Conservation (phyloP, 2,797 vertebrate species). For the Sphenodon punctatus region DNA sequence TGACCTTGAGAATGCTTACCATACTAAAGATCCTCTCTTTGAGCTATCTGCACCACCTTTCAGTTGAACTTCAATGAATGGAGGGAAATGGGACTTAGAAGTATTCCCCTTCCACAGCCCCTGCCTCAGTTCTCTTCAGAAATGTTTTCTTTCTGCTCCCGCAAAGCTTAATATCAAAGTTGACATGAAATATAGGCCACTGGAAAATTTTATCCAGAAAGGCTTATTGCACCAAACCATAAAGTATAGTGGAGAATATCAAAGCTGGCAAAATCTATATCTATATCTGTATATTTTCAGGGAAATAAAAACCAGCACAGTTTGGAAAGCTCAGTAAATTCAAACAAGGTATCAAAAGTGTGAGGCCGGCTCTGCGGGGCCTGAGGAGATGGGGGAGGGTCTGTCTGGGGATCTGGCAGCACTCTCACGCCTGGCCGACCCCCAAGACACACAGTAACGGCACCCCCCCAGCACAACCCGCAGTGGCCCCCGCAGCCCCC, state of each 20-base stretch:
- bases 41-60: neutral
- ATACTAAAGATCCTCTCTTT: neutral
- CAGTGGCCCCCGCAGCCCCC: no score
- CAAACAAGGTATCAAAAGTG: fast-evolving
- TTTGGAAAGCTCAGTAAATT: fast-evolving
- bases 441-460: no score
- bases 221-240: fast-evolving
- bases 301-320: neutral
- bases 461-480: no score
- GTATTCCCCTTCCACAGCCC: no score
- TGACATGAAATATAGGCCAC: fast-evolving
- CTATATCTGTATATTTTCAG: fast-evolving
- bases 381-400: no score
- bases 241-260: fast-evolving
- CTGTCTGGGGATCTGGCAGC: no score
- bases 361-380: no score
- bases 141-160: neutral
- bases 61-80: neutral
- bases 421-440: no score
- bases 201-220: neutral
- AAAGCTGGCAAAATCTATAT: fast-evolving
- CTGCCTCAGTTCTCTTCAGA: neutral
- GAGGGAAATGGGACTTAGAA: neutral
- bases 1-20: neutral
- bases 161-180: neutral